phyloP scores from a whole-genome alignment of 2,797 vertebrate species.

The Trematomus bernacchii region DNA sequence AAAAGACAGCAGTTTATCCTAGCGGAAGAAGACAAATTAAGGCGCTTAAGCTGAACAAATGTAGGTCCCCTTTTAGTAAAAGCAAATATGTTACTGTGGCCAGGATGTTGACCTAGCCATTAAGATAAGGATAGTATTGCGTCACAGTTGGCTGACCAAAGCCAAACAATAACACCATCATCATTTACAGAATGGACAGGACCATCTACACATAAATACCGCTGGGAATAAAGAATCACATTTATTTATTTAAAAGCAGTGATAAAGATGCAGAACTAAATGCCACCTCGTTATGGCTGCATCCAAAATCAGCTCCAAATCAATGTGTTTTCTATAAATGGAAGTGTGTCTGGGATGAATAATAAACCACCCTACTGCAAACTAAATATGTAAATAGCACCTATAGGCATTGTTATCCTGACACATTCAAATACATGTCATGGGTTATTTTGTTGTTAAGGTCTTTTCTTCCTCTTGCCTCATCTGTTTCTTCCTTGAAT shows the following conservation, averaged over 20 bases:
- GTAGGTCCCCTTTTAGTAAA: neutral
- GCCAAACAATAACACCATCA: neutral
- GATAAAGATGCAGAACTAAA: conserved; percentile 23
- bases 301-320: conserved; percentile 3
- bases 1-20: conserved; percentile 17
- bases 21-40: neutral
- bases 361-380: neutral
- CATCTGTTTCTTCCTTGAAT: neutral
- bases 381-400: conserved; percentile 23
- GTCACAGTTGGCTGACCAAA: neutral
- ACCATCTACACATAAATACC: neutral
- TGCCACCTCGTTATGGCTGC: conserved; percentile 19
- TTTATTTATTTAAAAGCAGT: conserved; percentile 10
- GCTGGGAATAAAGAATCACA: neutral
- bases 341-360: conserved; percentile 23
- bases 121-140: neutral
- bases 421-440: conserved; percentile 10
- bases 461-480: neutral
- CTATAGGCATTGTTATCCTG: neutral
- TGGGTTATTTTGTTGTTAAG: neutral
- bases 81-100: conserved; percentile 14
- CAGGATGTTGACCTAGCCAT: neutral
- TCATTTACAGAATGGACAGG: neutral
- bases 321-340: conserved; percentile 26
- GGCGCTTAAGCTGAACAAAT: neutral